phyloP scores from a whole-genome alignment of 2,888 invertebrate species.

The Xestia xanthographa region DNA sequence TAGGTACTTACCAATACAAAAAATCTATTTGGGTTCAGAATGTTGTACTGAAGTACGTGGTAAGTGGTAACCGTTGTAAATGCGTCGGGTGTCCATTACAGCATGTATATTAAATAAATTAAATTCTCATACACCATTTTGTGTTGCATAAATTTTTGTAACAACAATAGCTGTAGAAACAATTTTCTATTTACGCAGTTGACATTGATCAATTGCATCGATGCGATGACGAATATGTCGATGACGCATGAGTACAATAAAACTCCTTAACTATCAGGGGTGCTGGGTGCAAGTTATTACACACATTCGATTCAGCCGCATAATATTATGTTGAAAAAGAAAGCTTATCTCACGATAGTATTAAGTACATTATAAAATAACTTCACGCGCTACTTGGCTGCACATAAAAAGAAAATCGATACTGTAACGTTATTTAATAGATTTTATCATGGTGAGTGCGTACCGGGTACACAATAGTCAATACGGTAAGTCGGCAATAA shows the following conservation, averaged over 20 bases:
- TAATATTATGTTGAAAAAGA: not conserved
- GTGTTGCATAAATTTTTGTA: too few species aligned
- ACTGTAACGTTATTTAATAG: conserved; percentile 7
- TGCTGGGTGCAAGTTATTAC: too few species aligned
- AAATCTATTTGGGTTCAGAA: too few species aligned
- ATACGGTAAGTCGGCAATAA: not conserved
- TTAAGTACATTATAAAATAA: not conserved
- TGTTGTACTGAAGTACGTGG: too few species aligned
- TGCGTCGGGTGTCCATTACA: too few species aligned
- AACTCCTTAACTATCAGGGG: not conserved
- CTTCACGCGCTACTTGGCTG: not conserved
- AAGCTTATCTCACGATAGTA: not conserved
- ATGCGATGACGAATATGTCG: not conserved
- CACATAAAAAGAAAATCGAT: conserved; percentile 22
- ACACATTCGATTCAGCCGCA: not conserved
- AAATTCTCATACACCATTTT: too few species aligned
- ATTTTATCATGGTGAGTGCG: conserved; percentile 23
- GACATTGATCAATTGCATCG: conserved; percentile 1
- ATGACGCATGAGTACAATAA: conserved; percentile 6
- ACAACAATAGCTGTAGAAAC: too few species aligned
- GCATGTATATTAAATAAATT: too few species aligned
- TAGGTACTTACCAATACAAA: too few species aligned
- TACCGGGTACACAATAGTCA: conserved; percentile 1
- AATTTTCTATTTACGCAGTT: too few species aligned
- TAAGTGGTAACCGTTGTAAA: too few species aligned